Evolutionary conservation across 2,888 invertebrate species (phyloP).

Genomic region (Cosmopolites sordidus): DNA sequence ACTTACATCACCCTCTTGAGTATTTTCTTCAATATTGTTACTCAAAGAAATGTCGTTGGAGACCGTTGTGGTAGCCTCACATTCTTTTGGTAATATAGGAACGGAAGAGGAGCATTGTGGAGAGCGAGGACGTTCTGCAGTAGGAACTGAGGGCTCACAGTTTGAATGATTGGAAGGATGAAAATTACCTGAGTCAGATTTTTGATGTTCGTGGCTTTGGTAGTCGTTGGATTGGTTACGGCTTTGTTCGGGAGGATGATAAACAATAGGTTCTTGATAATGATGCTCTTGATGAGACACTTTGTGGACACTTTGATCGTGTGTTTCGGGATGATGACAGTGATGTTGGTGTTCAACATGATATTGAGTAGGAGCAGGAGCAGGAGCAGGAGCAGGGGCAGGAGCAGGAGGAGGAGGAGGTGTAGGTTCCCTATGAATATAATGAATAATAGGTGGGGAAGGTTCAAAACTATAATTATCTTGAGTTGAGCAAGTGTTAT

Average conservation of each 20-base stretch:
- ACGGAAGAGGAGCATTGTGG: constrained; percentile 6
- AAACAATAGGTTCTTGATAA: constrained; percentile 1
- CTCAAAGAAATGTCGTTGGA: constrained; percentile 40
- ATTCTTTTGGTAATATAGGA: constrained; percentile 38
- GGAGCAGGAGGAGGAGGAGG: constrained; percentile 19
- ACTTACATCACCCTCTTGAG: constrained; percentile 39
- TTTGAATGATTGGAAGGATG: not conserved
- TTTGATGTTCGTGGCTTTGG: not conserved
- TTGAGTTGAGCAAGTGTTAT: constrained; percentile 14
- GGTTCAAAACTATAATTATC: constrained; percentile 21
- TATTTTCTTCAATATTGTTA: constrained; percentile 36
- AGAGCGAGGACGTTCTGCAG: constrained; percentile 12
- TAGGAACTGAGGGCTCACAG: not conserved
- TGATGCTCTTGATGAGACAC: constrained; percentile 1
- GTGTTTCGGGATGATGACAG: constrained; percentile 1
- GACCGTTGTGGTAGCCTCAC: constrained; percentile 40
- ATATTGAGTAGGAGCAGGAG: constrained; percentile 15
- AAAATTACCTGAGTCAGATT: not conserved
- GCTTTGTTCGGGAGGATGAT: not conserved
- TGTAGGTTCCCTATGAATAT: constrained; percentile 13
- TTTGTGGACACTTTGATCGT: not conserved
- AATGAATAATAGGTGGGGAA: constrained; percentile 11
- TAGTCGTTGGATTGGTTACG: not conserved
- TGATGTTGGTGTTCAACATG: constrained; percentile 14
- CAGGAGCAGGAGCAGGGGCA: constrained; percentile 7